Conservation (phyloP, 1,140 invertebrate species). For the Leptonema lineaticorne region DNA sequence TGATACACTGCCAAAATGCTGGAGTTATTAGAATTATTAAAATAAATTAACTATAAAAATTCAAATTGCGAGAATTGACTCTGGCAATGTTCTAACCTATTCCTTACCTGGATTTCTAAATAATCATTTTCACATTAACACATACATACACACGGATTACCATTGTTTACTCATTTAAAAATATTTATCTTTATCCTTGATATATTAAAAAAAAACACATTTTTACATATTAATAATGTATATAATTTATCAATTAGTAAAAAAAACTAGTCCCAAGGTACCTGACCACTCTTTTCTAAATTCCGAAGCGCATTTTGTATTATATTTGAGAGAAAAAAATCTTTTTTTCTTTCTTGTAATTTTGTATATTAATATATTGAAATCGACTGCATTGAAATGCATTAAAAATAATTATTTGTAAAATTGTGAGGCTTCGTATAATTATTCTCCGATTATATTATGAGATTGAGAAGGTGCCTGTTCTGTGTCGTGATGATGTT, state of each 20-base stretch:
- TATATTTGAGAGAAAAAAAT: background rate
- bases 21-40: background rate
- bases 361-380: no score
- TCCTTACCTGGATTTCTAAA: background rate
- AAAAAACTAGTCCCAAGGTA: conserved; percentile 28
- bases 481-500: no score
- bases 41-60: background rate
- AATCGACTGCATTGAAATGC: no score
- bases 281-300: conserved; percentile 28
- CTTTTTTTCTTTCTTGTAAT: background rate
- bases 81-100: background rate
- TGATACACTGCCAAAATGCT: conserved; percentile 23
- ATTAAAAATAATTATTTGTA: no score
- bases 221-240: conserved; percentile 11
- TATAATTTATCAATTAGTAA: conserved; percentile 20
- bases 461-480: no score
- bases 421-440: no score
- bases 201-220: conserved; percentile 19
- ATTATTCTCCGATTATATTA: no score
- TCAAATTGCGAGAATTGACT: no score
- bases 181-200: conserved; percentile 20
- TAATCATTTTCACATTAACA: no score
- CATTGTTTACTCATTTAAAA: conserved; percentile 16
- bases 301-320: background rate
- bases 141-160: conserved; percentile 4